Evolutionary conservation across 2,888 invertebrate species (phyloP), one percentile per base, ranked within the genome.

Genomic region (Neuroscelio doddi): DNA sequence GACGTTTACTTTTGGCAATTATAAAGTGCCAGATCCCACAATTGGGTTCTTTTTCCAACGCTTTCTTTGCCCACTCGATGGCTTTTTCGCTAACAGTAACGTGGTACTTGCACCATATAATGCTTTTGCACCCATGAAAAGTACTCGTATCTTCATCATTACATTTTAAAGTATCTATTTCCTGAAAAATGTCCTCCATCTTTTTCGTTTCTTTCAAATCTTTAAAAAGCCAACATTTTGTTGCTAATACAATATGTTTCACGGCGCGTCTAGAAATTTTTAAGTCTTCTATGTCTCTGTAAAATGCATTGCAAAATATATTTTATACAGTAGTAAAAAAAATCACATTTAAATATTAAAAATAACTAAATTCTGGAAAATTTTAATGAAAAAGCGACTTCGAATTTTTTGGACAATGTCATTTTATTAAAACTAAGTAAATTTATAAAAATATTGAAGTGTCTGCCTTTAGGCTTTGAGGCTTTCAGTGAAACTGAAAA

Each of bases 271-370:
- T n/a, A 42, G 12, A 42, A 58, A 58, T 51, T 38, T 64, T 66
- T 49, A 69, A 67, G 52, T 63, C 66, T 64, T 57, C 50, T 36
- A 72, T 76, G 72, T 70, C 74, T 76, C 76, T 62, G 44, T 16
- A 68, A 63, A 27, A 50, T 63, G 59, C 64, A n/a, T n/a, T n/a
- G n/a, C n/a, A n/a, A n/a, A n/a, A n/a, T n/a, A n/a, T n/a, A n/a
- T n/a, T n/a, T n/a, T n/a, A n/a, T n/a, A n/a, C n/a, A n/a, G n/a
- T n/a, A n/a, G n/a, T n/a, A n/a, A n/a, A n/a, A n/a, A n/a, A n/a
- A n/a, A n/a, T n/a, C n/a, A n/a, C n/a, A n/a, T n/a, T n/a, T n/a
- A n/a, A n/a, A n/a, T n/a, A n/a, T n/a, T n/a, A n/a, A n/a, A n/a
- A n/a, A n/a, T n/a, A n/a, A n/a, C n/a, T n/a, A n/a, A n/a, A n/a